Conservation (phyloP, 92 coral and sea anemone genomes). For the Siderastrea siderea region DNA sequence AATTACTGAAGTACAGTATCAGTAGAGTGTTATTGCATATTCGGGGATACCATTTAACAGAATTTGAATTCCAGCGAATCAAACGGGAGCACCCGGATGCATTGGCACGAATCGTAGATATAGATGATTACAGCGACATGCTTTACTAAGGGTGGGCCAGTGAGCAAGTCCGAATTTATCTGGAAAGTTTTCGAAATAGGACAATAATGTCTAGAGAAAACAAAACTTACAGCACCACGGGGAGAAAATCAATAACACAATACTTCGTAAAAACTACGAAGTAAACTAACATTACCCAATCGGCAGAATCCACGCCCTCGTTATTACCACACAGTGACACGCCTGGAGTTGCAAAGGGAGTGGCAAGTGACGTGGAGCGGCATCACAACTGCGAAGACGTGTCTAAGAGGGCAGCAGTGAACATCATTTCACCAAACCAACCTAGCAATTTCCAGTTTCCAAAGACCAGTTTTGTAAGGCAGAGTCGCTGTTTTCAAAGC, state of each 20-base stretch:
- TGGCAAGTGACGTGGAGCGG: slow-evolving; percentile 13
- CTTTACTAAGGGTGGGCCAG: background rate
- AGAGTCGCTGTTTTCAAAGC: slow-evolving; percentile 22
- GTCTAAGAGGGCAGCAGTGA: background rate
- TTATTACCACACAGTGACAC: slow-evolving; percentile 11
- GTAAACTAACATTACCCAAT: background rate
- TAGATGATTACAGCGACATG: no score
- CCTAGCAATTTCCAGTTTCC: slow-evolving; percentile 50
- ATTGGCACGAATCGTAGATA: no score
- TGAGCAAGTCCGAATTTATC: background rate
- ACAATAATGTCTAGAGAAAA: slow-evolving; percentile 25
- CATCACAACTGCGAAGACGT: background rate
- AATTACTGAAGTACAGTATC: no score
- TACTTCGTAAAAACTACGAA: slow-evolving; percentile 8
- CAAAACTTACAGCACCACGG: background rate
- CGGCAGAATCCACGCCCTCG: slow-evolving; percentile 8
- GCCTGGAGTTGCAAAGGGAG: slow-evolving; percentile 17
- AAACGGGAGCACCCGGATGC: no score
- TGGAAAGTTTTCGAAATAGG: background rate
- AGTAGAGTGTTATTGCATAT: no score
- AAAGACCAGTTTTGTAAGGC: slow-evolving; percentile 42
- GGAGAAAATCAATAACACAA: slow-evolving; percentile 2
- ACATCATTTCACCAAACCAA: slow-evolving; percentile 47
- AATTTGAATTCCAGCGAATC: no score
- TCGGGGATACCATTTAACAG: no score